These are phyloP conservation scores for Agonopterix heracliana DNA, from an alignment of 2,888 invertebrate species.

Conservation along the genomic window DNA sequence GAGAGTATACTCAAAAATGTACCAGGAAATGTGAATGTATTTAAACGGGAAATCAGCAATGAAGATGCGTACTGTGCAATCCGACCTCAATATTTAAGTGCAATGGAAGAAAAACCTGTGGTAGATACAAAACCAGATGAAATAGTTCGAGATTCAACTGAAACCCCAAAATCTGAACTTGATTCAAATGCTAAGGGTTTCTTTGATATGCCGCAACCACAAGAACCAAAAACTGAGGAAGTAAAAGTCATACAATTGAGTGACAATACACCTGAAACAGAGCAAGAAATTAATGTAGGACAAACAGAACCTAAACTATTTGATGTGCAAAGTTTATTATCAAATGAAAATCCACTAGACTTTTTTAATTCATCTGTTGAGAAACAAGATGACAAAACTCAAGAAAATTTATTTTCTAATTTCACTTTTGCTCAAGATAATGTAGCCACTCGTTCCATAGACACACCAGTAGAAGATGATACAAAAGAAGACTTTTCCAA, in stretches of 20 bases:
- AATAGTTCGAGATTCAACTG: too few relatives aligned
- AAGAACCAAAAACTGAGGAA: not conserved
- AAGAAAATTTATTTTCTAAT: slow-evolving; percentile 4
- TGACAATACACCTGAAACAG: not conserved
- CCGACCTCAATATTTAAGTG: not conserved
- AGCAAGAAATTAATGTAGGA: not conserved
- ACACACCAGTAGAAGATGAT: not conserved
- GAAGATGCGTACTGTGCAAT: not conserved
- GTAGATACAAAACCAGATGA: not conserved
- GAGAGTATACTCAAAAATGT: not conserved
- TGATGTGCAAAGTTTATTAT: not conserved
- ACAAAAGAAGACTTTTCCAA: not conserved
- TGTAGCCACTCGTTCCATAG: not conserved
- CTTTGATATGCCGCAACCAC: slow-evolving; percentile 9
- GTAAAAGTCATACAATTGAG: not conserved
- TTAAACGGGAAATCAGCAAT: not conserved
- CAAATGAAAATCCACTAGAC: not conserved
- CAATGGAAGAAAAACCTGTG: not conserved
- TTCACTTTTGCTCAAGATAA: slow-evolving; percentile 7
- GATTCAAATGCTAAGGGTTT: slow-evolving; percentile 8
- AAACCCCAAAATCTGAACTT: too few relatives aligned
- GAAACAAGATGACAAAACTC: not conserved
- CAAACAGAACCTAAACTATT: not conserved
- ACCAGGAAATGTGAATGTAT: too few relatives aligned
- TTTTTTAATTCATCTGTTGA: not conserved